phyloP scores from a whole-genome alignment of 2,797 vertebrate genomes.

The Rhinatrema bivittatum region DNA sequence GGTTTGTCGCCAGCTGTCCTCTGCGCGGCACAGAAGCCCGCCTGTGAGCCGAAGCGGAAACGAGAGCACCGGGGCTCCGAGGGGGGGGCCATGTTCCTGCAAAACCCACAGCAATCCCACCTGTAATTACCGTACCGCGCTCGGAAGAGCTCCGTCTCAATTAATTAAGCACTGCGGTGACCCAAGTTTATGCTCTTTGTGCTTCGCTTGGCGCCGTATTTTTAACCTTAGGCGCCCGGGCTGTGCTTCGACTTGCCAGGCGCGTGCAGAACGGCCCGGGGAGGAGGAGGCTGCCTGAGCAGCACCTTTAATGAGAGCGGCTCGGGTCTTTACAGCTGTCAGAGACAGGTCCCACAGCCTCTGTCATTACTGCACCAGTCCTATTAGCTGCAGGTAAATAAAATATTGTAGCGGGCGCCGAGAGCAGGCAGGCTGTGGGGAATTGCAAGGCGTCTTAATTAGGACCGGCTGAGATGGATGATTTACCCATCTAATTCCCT shows the following conservation, averaged over 20 bases:
- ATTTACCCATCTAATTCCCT: constrained; percentile 33
- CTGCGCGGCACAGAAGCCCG: fast-evolving
- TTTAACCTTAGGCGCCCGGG: constrained; percentile 60
- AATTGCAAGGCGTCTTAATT: constrained; percentile 52
- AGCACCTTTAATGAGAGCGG: constrained; percentile 45
- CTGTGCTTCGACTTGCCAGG: constrained; percentile 59
- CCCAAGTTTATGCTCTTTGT: constrained; percentile 60
- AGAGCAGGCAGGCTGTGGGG: constrained; percentile 40
- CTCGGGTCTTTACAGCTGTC: constrained; percentile 59
- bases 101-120: constrained; percentile 25
- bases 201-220: constrained; percentile 49
- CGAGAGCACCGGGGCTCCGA: constrained; percentile 32
- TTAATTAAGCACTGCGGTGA: constrained; percentile 68
- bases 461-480: constrained; percentile 44
- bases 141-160: constrained; percentile 60
- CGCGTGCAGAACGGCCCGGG: constrained; percentile 52
- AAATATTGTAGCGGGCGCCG: constrained; percentile 45
- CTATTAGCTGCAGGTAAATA: constrained; percentile 67
- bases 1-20: fast-evolving
- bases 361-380: constrained; percentile 38
- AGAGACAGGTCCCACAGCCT: constrained; percentile 23
- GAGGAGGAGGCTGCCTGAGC: constrained; percentile 48
- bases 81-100: constrained; percentile 10
- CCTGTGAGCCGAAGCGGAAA: not conserved
- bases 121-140: constrained; percentile 58